Percentiles rank a stretch among this genome's conserved stretches.
Evolutionary conservation across 2,797 vertebrate species (phyloP).

Genomic region (Oryzias sinensis): DNA sequence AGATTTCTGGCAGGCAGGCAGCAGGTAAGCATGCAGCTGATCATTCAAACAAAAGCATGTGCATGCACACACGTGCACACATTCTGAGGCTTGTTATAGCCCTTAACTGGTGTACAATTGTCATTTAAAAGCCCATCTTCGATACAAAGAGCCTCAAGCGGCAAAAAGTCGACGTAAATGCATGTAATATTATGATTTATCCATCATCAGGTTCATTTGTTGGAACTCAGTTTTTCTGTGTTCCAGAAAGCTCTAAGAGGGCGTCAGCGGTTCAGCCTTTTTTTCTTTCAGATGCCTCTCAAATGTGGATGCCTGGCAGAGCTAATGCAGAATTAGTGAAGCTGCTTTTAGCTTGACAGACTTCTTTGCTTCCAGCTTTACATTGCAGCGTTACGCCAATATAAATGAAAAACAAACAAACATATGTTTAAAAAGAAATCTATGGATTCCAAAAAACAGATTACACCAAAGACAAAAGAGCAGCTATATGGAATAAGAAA

Average conservation of each 20-base stretch:
- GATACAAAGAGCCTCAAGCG: too few species aligned
- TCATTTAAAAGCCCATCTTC: not conserved
- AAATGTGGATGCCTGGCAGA: not conserved
- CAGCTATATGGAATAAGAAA: not conserved
- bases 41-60: slow-evolving; percentile 15
- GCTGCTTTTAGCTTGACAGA: slow-evolving; percentile 59
- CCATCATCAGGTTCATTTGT: not conserved
- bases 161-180: slow-evolving; percentile 4
- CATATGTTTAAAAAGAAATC: too few species aligned
- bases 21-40: slow-evolving; percentile 11
- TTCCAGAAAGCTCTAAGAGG: slow-evolving; percentile 25
- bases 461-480: not conserved
- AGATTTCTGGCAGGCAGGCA: slow-evolving; percentile 44
- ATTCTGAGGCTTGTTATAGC: not conserved
- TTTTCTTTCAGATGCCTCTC: slow-evolving; percentile 49
- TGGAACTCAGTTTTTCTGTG: slow-evolving; percentile 12
- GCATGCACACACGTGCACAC: not conserved
- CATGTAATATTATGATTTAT: slow-evolving; percentile 4
- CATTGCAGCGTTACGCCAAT: slow-evolving; percentile 7
- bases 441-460: not conserved
- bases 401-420: not conserved
- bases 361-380: slow-evolving; percentile 36
- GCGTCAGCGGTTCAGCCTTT: slow-evolving; percentile 31
- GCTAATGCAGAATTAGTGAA: slow-evolving; percentile 47
- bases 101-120: not conserved